Evolutionary conservation across 2,888 invertebrate genomes (phyloP).

Genomic region (Protophormia terraenovae): DNA sequence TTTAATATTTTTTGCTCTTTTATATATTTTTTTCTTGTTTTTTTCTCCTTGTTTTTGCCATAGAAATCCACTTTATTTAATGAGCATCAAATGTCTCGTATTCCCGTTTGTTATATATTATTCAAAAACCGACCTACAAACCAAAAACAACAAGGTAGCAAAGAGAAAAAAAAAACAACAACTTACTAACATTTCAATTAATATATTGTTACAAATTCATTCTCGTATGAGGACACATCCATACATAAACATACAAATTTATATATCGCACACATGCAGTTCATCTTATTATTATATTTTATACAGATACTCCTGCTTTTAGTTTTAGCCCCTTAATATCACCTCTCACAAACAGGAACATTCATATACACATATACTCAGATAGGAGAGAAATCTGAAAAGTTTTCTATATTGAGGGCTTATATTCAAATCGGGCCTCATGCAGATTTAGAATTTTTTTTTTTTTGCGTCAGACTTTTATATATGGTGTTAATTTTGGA

Average conservation of each 20-base stretch:
- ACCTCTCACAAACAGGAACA: background rate
- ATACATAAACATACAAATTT: background rate
- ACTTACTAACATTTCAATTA: constrained; percentile 63
- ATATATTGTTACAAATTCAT: constrained; percentile 62
- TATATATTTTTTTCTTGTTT: background rate
- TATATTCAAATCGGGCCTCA: no score
- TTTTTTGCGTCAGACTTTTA: no score
- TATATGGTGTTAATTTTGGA: no score
- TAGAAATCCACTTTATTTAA: constrained; percentile 78
- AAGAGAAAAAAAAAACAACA: constrained; percentile 47
- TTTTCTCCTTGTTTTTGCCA: no score
- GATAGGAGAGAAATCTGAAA: background rate
- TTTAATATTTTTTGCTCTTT: background rate
- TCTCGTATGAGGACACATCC: constrained; percentile 18
- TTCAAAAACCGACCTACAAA: constrained; percentile 75
- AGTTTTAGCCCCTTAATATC: constrained; percentile 7
- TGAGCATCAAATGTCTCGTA: constrained; percentile 78
- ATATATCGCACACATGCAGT: constrained; percentile 38
- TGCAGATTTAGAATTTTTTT: background rate
- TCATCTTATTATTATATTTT: constrained; percentile 42
- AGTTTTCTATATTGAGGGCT: no score
- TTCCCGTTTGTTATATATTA: constrained; percentile 77
- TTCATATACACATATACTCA: background rate
- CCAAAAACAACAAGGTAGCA: constrained; percentile 72
- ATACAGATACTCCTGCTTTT: background rate